Base-by-base conservation (phyloP, 2,113 vertebrate species). In the Zapus hudsonius region DNA sequence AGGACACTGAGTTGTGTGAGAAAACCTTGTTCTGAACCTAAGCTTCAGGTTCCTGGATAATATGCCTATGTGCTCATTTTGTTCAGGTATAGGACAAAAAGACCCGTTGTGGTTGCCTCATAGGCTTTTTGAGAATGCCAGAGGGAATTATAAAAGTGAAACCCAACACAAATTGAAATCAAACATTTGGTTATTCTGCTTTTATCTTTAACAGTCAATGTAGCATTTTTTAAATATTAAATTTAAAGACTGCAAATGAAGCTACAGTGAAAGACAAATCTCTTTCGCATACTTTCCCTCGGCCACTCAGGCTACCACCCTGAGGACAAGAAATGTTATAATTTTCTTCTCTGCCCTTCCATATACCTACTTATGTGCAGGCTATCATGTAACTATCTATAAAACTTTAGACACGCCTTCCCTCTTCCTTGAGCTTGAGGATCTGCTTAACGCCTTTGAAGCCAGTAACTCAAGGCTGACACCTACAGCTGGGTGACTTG, bases 371-470 rank as follows among this genome's bases (percentile, higher is more conserved):
- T 81, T 47, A 80, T 72, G 47, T 52, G 33, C 36, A 52, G n/a
- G 44, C 72, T 80, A 66, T 66, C 63, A 47, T n/a, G 55, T 22
- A 84, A 75, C 44, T 64, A 75, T 52, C 42, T 27, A 83, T 74
- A 84, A 89, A 73, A 67, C 64, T 79, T 59, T 83, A 73, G 44
- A 73, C 27, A 15, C 38, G 10, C 17, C 23, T 23, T 8, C 11
- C 9, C 64, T 80, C 40, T 66, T 67, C 25, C 20, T 92, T 13
- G 7, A 73, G 55, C 59, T 74, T 29, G 25, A 66, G 27, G 40
- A 55, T 63, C 79, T 36, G 57, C 80, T 92, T 91, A 61, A 40
- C 84, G 72, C 72, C 76, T 78, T 27, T 64, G 38, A 88, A 75
- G 79, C 66, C 66, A 52, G 69, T 55, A 81, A 76, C 61, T 64